Evolutionary conservation across 1,140 invertebrate genomes (phyloP).

Genomic region (honey bee (Apis mellifera)): DNA sequence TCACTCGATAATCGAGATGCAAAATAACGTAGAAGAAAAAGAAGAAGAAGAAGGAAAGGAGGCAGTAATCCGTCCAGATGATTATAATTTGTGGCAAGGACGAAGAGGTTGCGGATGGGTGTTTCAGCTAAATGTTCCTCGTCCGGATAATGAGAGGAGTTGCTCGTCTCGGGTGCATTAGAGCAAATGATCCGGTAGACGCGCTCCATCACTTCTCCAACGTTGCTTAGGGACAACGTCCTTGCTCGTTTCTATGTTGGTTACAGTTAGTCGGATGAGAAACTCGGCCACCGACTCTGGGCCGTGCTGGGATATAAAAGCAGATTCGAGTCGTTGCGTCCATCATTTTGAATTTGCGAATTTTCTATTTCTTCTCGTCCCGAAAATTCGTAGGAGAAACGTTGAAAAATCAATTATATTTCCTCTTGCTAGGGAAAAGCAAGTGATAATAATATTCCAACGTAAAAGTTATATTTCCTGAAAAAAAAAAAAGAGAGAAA

Average conservation of each 20-base stretch:
- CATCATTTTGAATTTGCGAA: neutral
- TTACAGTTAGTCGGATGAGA: slow-evolving; percentile 35
- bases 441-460: no score
- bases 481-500: no score
- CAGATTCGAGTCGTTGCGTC: no score
- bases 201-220: slow-evolving; percentile 32
- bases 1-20: slow-evolving; percentile 35
- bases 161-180: slow-evolving; percentile 37
- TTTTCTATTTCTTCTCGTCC: no score
- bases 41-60: neutral
- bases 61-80: slow-evolving; percentile 37
- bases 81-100: slow-evolving; percentile 52
- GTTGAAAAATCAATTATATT: no score
- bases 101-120: slow-evolving; percentile 31
- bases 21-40: no score
- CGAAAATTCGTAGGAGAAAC: no score
- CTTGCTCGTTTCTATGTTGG: neutral
- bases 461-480: no score
- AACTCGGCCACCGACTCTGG: slow-evolving; percentile 45
- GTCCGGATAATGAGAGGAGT: slow-evolving; percentile 57
- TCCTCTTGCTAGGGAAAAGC: no score
- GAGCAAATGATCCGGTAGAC: slow-evolving; percentile 51
- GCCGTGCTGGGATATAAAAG: neutral
- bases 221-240: neutral
- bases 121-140: slow-evolving; percentile 52